Evolutionary conservation across 2,797 vertebrate genomes (phyloP), one percentile per base, ranked within the genome.

Genomic region (Alca torda): DNA sequence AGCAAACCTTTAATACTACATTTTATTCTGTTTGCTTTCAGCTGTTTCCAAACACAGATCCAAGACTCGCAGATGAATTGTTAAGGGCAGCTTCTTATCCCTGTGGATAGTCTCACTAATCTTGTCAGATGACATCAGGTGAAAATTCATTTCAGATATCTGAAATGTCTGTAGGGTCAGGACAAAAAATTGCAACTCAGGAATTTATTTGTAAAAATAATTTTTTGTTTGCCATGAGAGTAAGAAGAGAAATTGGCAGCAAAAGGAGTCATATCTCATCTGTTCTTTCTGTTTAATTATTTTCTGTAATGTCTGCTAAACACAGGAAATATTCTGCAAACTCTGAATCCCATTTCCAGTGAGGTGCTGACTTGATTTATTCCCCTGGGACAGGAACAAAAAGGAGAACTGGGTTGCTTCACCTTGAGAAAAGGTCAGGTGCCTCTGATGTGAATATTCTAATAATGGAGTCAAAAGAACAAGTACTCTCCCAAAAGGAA

Each of bases 401-500:
- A 78, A 43, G 43, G 51, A 83, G 41, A 88, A 70, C 15, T 63
- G 25, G 15, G 25, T 67, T 87, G 31, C 14, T 67, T 91, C 67
- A 89, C 73, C 93, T 91, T 87, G 25, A 69, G 46, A 72, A 67
- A 88, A 93, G 30, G 51, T 78, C 67, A 87, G 41, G 16, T 89
- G 54, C 17, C 35, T 92, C 91, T 95, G 84, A 80, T 3, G 16
- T 92, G 74, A 93, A 9, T 93, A 80, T 75, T 79, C 74, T 83
- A 89, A 95, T 48, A 90, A 81, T 53, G 68, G 57, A 61, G n/a
- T 84, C 61, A 70, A 85, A 96, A 85, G 48, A 89, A 35, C 25
- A 15, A 72, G n/a, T 56, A 37, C 53, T 69, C 4, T 74, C 39
- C 26, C 35, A 50, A 78, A 93, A 89, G 31, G 30, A 85, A 79